Conservation (phyloP, 2,797 vertebrate genomes). For the Thamnophis elegans region DNA sequence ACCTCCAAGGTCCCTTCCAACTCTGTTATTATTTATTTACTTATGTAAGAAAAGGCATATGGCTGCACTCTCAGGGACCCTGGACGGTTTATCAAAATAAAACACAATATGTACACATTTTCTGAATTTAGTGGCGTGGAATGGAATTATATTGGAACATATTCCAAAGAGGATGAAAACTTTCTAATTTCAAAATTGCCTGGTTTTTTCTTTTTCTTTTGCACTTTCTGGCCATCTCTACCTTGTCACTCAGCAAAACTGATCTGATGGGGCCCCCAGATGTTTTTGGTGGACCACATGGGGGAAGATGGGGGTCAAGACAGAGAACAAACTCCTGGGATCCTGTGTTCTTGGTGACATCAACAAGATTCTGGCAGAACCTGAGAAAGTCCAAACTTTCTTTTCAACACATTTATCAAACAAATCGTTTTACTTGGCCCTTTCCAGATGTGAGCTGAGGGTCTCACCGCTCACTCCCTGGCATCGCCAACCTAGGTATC, state of each 20-base stretch:
- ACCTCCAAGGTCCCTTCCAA: neutral
- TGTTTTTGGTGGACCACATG: neutral
- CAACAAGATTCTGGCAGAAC: too few relatives aligned
- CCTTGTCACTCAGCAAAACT: neutral
- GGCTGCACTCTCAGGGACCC: neutral
- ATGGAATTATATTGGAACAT: neutral
- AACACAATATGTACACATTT: neutral
- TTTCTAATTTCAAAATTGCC: neutral
- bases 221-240: too few relatives aligned
- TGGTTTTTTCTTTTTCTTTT: neutral
- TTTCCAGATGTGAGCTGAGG: neutral
- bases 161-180: neutral
- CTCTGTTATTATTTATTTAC: neutral
- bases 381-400: neutral
- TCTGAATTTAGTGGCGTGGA: neutral
- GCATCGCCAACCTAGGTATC: conserved; percentile 41
- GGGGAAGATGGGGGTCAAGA: neutral
- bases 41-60: neutral
- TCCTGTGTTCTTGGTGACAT: neutral
- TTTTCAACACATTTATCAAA: neutral
- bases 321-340: neutral
- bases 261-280: neutral
- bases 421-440: neutral
- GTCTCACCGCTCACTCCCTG: conserved; percentile 11
- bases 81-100: neutral